These are phyloP conservation scores for Priocnemis perturbator DNA, from an alignment of 2,888 invertebrate species.

Conservation along the genomic window DNA sequence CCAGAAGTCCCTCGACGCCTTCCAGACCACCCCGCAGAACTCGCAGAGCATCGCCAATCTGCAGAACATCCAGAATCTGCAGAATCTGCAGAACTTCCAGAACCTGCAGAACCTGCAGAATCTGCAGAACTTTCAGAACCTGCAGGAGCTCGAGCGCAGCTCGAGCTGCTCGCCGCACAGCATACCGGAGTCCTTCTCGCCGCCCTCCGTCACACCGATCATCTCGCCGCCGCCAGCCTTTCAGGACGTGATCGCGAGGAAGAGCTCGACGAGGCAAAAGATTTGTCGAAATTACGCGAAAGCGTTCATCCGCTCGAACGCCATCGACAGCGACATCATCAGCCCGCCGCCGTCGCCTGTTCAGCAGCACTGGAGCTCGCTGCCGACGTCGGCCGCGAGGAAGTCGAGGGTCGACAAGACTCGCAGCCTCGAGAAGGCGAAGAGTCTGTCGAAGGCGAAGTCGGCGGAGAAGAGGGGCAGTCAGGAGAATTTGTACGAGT, in stretches of 20 bases:
- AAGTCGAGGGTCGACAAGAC: conserved; percentile 38
- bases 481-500: conserved; percentile 38
- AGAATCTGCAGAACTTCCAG: too few species aligned
- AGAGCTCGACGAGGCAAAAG: conserved; percentile 53
- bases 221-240: conserved; percentile 84
- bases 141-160: conserved; percentile 61
- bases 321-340: conserved; percentile 77
- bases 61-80: too few species aligned
- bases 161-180: conserved; percentile 72
- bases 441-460: conserved; percentile 44
- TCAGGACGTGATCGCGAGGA: conserved; percentile 76
- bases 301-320: conserved; percentile 77
- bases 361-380: conserved; percentile 71
- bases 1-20: too few species aligned
- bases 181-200: conserved; percentile 76
- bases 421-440: too few species aligned
- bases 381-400: conserved; percentile 61
- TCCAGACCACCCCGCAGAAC: too few species aligned
- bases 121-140: conserved; percentile 64
- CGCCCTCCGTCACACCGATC: conserved; percentile 83
- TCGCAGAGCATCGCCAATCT: too few species aligned
- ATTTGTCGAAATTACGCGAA: conserved; percentile 55
- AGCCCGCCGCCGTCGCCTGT: conserved; percentile 77
- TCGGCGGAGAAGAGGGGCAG: conserved; percentile 62
- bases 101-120: too few species aligned